These are phyloP conservation scores for Cerastis rubricosa DNA, from an alignment of 2,888 invertebrate species.

Conservation along the genomic window DNA sequence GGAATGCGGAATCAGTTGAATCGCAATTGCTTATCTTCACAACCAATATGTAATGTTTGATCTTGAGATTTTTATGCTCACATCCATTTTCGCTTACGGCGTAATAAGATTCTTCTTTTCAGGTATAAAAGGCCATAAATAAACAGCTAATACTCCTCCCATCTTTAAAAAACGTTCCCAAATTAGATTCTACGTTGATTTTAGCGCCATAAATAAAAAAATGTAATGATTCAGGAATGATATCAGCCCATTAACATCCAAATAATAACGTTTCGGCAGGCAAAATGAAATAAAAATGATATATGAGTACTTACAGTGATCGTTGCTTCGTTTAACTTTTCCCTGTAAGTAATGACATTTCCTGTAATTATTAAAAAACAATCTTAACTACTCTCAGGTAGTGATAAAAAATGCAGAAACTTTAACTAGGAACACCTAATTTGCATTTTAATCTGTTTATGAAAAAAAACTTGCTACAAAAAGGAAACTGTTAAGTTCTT, in stretches of 20 bases:
- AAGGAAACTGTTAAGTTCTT: conserved; percentile 50
- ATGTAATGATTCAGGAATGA: conserved; percentile 27
- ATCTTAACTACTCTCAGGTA: conserved; percentile 1
- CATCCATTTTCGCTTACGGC: conserved; percentile 11
- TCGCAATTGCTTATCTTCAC: conserved; percentile 44
- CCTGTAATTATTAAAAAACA: conserved; percentile 62
- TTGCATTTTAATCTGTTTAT: conserved; percentile 56
- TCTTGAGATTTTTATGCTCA: conserved; percentile 41
- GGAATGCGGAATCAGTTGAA: conserved; percentile 37
- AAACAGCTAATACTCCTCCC: conserved; percentile 1
- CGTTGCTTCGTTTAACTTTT: conserved; percentile 64
- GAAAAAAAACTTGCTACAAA: conserved; percentile 42
- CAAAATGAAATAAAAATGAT: conserved; percentile 53
- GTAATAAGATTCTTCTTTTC: conserved; percentile 1
- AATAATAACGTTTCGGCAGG: conserved; percentile 17
- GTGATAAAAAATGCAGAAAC: conserved; percentile 14
- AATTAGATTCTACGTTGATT: conserved; percentile 43
- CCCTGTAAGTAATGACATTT: conserved; percentile 64
- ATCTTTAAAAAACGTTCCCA: conserved; percentile 15
- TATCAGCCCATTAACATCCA: conserved; percentile 46
- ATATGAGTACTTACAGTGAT: conserved; percentile 68
- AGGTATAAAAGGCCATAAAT: conserved; percentile 26
- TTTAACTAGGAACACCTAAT: conserved; percentile 45
- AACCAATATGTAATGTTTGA: conserved; percentile 52
- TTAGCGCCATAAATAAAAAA: conserved; percentile 42